Evolutionary conservation across 1,140 invertebrate species (phyloP), one percentile per base, ranked within the genome.

Genomic region (Frieseomelitta varia): DNA sequence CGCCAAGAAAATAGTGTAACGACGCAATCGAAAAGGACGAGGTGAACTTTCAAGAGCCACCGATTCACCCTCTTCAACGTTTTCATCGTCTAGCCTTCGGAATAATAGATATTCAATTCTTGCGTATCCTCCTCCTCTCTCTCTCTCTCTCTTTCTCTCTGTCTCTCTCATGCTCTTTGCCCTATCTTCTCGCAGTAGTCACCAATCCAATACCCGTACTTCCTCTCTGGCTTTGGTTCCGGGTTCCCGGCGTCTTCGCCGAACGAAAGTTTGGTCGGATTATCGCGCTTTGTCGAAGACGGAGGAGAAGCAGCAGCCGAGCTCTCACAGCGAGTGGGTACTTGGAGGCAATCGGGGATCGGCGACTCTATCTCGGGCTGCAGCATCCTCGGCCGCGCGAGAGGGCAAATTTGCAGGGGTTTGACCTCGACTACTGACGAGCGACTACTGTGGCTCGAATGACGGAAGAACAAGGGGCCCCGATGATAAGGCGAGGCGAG

Each of bases 191-290:
- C 56, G 69, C 19, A 14, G 39, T 30, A 65, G 27, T 30, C 27
- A 65, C 53, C 21, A 53, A 12, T n/a, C 24, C 72, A 14, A 21
- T 30, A 47, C 17, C 14, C 34, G 8, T 27, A 24, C 61, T 47
- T 79, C 68, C 65, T 63, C 58, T 27, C 17, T 3, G 3, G 14
- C 47, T 24, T 3, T 61, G 34, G 47, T 69, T 51, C 21, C 19
- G 19, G 39, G 39, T 47, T 47, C 8, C 47, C 17, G 63, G 30
- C 73, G 34, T 88, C 75, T 72, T 82, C 75, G 34, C 53, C 84
- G 79, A 86, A 89, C 88, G 73, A 89, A 89, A 88, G 73, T 88
- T 89, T 67, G 73, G 63, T 24, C n/a, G 84, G 87, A 89, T 89
- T 89, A 89, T 89, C 87, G 84, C 84, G 76, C 87, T 75, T 73